These are phyloP conservation scores for Drosophila rellima DNA, from an alignment of 2,888 invertebrate species.

Conservation along the genomic window DNA sequence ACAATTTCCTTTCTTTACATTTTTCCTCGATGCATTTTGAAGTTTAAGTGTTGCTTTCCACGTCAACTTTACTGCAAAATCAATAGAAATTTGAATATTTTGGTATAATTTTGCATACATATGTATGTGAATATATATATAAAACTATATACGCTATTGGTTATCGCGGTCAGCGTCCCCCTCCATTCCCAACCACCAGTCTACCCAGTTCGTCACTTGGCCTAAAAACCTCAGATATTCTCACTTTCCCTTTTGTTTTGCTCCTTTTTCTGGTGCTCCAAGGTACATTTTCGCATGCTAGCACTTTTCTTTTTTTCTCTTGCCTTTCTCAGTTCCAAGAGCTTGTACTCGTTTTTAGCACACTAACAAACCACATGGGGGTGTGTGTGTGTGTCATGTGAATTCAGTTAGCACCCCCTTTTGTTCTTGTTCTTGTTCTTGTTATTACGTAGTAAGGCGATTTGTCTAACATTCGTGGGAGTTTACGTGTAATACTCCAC, in stretches of 20 bases:
- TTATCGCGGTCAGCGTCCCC: conserved; percentile 71
- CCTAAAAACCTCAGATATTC: conserved; percentile 67
- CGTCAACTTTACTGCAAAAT: conserved; percentile 76
- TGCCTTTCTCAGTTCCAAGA: conserved; percentile 23
- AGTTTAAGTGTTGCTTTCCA: conserved; percentile 72
- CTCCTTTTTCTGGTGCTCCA: conserved; percentile 48
- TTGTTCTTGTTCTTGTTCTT: conserved; percentile 16
- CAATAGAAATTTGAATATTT: conserved; percentile 85
- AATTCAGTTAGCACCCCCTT: conserved; percentile 41
- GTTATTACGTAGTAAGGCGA: conserved; percentile 33
- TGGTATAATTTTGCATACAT: conserved; percentile 71
- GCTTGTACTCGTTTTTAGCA: conserved; percentile 32
- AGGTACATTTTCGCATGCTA: conserved; percentile 71
- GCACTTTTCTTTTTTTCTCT: conserved; percentile 63
- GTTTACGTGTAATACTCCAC: conserved; percentile 52
- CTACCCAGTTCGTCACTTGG: conserved; percentile 59
- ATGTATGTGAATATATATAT: conserved; percentile 39
- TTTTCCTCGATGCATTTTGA: conserved; percentile 46
- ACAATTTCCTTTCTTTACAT: not conserved
- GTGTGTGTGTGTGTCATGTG: conserved; percentile 22
- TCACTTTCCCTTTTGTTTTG: conserved; percentile 62
- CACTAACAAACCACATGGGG: conserved; percentile 13
- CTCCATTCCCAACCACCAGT: conserved; percentile 24
- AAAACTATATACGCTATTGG: conserved; percentile 61
- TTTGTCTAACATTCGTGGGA: conserved; percentile 54